Percentiles rank a stretch among this genome's conserved stretches.
Conservation (phyloP, 2,797 vertebrate genomes). For the Arrhamphus sclerolepis region DNA sequence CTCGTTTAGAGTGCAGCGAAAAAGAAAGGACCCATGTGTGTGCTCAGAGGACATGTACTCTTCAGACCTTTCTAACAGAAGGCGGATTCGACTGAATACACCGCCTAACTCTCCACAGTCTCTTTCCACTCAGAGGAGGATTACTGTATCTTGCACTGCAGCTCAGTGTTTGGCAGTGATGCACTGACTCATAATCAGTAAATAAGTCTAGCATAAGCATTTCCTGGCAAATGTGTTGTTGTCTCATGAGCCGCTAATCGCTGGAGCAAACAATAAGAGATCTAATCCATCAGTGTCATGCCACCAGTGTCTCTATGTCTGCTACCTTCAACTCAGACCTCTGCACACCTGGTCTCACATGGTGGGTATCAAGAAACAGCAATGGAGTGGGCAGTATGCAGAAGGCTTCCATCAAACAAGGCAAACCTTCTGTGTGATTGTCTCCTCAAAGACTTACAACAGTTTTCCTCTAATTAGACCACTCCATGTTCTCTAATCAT, state of each 20-base stretch:
- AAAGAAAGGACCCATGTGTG: conserved; percentile 24
- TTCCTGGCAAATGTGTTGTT: conserved; percentile 58
- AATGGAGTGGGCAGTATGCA: too few relatives aligned
- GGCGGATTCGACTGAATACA: conserved; percentile 41
- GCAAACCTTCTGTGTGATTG: neutral
- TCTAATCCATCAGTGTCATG: conserved; percentile 79
- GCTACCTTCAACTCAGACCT: conserved; percentile 31
- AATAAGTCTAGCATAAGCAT: conserved; percentile 73
- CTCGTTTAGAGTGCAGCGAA: conserved; percentile 25
- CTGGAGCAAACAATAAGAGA: conserved; percentile 67
- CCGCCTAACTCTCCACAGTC: conserved; percentile 29
- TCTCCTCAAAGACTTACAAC: conserved; percentile 39
- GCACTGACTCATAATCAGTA: conserved; percentile 69
- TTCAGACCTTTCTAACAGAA: conserved; percentile 34
- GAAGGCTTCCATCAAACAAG: neutral
- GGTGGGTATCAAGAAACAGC: too few relatives aligned
- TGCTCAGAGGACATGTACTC: conserved; percentile 36
- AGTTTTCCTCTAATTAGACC: conserved; percentile 63
- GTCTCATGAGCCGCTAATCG: conserved; percentile 72
- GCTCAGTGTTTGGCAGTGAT: conserved; percentile 50
- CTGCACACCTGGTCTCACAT: conserved; percentile 17
- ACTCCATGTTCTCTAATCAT: neutral
- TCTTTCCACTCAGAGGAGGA: conserved; percentile 32
- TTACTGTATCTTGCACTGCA: conserved; percentile 46
- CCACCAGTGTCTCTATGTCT: conserved; percentile 32